Conservation (phyloP, 2,113 vertebrate species). For the Cygnus buccinator region DNA sequence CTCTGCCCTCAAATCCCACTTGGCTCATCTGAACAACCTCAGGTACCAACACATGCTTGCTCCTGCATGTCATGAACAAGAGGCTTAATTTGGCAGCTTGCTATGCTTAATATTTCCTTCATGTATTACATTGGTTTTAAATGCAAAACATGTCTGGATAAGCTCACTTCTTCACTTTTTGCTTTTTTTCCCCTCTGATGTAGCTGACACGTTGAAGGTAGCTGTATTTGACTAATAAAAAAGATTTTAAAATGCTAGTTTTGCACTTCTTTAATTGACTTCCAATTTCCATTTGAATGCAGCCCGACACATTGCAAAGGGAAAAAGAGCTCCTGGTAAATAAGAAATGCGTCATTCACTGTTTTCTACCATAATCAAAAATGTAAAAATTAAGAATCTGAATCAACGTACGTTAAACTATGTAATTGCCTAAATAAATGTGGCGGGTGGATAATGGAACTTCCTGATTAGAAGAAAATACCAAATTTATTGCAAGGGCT, state of each 20-base stretch:
- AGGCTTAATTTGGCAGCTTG: conserved; percentile 23
- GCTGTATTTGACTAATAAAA: conserved; percentile 1
- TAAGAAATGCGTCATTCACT: not conserved
- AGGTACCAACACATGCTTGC: not conserved
- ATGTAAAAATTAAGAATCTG: conserved; percentile 32
- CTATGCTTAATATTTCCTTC: conserved; percentile 48
- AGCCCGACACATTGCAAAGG: not conserved
- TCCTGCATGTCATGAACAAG: not conserved
- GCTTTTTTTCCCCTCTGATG: not conserved
- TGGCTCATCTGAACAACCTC: not conserved
- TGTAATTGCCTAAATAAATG: conserved; percentile 32
- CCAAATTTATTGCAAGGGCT: not conserved
- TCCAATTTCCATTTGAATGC: not conserved
- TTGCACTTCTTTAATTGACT: conserved; percentile 53
- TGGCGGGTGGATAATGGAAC: not conserved
- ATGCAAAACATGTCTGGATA: conserved; percentile 30
- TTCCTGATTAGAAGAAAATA: conserved; percentile 16
- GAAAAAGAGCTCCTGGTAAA: not conserved
- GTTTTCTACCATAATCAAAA: conserved; percentile 28
- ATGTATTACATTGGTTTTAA: not conserved
- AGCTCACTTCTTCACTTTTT: not conserved
- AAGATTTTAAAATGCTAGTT: conserved; percentile 42
- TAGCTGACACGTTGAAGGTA: not conserved
- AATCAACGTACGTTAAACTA: conserved; percentile 21
- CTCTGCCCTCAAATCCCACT: not conserved